Percentiles rank a stretch among this genome's conserved stretches.
phyloP scores from a whole-genome alignment of 2,113 vertebrate genomes.

The Daboia siamensis region DNA sequence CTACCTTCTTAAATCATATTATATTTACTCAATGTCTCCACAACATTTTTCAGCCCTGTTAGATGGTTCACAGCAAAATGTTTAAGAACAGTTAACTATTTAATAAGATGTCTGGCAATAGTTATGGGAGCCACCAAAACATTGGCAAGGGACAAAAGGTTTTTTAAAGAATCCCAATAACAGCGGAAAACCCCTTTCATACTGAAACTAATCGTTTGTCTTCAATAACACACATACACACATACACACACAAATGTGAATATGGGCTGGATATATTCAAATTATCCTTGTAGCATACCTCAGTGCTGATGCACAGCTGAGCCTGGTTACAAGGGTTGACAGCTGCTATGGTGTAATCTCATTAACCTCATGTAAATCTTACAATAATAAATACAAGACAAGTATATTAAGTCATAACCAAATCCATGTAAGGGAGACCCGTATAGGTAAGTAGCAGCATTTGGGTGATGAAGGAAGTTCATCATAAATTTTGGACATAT shows the following conservation, averaged over 20 bases:
- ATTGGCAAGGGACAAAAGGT: not conserved
- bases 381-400: not conserved
- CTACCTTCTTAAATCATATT: not conserved
- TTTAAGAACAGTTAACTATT: not conserved
- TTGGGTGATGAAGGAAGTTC: not conserved
- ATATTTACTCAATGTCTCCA: not conserved
- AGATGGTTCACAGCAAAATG: not conserved
- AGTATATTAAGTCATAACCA: constrained; percentile 5
- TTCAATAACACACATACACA: not conserved
- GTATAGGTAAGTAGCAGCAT: not conserved
- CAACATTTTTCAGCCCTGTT: not conserved
- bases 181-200: not conserved
- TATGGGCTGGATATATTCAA: not conserved
- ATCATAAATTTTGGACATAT: not conserved
- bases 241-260: not conserved
- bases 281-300: not conserved
- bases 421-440: not conserved
- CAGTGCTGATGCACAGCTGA: not conserved
- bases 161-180: not conserved
- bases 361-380: constrained; percentile 22
- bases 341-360: constrained; percentile 14
- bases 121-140: not conserved
- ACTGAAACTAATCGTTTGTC: not conserved
- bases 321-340: not conserved
- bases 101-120: no score